Base-by-base conservation (phyloP, 2,113 vertebrate species). In the Thymallus thymallus region DNA sequence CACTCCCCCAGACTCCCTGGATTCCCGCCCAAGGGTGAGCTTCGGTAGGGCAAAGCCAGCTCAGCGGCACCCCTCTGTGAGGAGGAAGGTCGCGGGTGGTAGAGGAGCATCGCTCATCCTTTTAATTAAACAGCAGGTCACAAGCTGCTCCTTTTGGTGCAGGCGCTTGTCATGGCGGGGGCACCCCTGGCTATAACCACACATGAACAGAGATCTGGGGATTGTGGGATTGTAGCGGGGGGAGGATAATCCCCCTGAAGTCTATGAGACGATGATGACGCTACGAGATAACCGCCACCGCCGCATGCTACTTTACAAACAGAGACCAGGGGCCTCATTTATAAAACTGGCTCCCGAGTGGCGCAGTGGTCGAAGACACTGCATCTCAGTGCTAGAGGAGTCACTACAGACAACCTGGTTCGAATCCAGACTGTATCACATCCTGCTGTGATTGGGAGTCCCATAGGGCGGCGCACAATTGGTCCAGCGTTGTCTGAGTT, bases 261-360 rank as follows among this genome's bases (percentile, higher is more conserved):
- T 70, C 68, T 56, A 29, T 4, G 68, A 26, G 23, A 24, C 45
- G 13, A 51, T 16, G 48, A 18, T 16, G 14, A 51, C 66, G 71
- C 24, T 23, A 41, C 30, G 62, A 80, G 55, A 78, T 72, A 78
- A 80, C 9, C 7, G 69, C 71, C 67, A 72, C 63, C 73, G 35
- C 35, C 9, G 9, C 35, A 41, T 41, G 35, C 35, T 41, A 58
- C 80, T 74, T 73, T 61, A 35, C 75, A 82, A 83, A 71, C 66
- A 63, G 64, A 30, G 62, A 24, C 23, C 23, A n/a, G n/a, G n/a
- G n/a, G n/a, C n/a, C n/a, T n/a, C n/a, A n/a, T n/a, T n/a, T n/a
- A n/a, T n/a, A n/a, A n/a, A n/a, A n/a, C n/a, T n/a, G n/a, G n/a
- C n/a, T n/a, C n/a, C n/a, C n/a, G n/a, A n/a, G n/a, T n/a, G n/a